These are phyloP conservation scores for Itoplectis maculator DNA, from an alignment of 2,888 invertebrate species.

Conservation along the genomic window DNA sequence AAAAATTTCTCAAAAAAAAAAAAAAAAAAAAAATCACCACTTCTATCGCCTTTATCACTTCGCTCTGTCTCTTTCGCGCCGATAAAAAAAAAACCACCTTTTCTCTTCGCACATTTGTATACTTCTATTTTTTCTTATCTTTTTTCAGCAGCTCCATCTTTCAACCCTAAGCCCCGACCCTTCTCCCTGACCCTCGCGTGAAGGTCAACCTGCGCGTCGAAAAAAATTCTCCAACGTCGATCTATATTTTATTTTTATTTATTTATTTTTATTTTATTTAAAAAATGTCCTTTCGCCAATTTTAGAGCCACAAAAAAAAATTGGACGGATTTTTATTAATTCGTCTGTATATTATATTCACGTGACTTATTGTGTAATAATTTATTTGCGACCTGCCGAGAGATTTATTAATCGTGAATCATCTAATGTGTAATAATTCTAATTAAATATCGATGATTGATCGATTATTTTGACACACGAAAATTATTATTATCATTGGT, in stretches of 20 bases:
- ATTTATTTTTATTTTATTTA: conserved; percentile 37
- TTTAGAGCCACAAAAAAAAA: conserved; percentile 20
- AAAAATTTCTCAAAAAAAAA: background rate
- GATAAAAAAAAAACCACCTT: conserved; percentile 38
- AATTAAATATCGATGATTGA: too few relatives aligned
- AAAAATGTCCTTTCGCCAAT: conserved; percentile 9
- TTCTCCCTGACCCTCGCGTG: conserved; percentile 86
- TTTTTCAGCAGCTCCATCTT: conserved; percentile 87
- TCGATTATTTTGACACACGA: too few relatives aligned
- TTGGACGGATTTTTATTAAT: conserved; percentile 55
- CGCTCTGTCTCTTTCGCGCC: conserved; percentile 47
- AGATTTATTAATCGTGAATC: conserved; percentile 32
- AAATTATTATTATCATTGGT: too few relatives aligned
- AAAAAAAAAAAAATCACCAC: background rate
- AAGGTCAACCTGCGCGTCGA: conserved; percentile 79
- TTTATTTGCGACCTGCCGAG: conserved; percentile 33
- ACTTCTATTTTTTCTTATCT: conserved; percentile 84
- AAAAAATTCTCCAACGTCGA: conserved; percentile 67
- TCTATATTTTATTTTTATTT: conserved; percentile 39
- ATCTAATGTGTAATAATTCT: conserved; percentile 54
- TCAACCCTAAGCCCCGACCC: conserved; percentile 87
- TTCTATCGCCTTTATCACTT: conserved; percentile 51
- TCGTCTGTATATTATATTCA: conserved; percentile 56
- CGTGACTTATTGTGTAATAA: conserved; percentile 55
- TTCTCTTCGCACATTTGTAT: conserved; percentile 64